Evolutionary conservation across 2,888 invertebrate genomes (phyloP).

Genomic region (Nomada flava): DNA sequence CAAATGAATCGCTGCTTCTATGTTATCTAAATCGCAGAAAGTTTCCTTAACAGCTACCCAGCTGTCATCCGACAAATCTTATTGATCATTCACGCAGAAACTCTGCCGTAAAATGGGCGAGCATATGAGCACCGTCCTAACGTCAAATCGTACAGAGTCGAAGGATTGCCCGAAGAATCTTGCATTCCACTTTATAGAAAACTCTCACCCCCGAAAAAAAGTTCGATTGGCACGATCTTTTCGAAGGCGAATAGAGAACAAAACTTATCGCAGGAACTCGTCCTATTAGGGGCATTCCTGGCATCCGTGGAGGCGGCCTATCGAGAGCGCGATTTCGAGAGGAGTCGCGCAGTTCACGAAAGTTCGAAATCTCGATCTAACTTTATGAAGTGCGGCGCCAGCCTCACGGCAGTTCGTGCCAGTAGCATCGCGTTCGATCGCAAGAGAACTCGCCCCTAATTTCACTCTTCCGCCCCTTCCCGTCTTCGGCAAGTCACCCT

Average conservation of each 20-base stretch:
- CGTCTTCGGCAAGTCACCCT: not conserved
- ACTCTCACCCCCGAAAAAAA: constrained; percentile 21
- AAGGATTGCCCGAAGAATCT: not conserved
- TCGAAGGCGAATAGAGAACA: constrained; percentile 25
- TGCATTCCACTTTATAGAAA: not conserved
- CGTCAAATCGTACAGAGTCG: too few species aligned
- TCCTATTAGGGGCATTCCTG: constrained; percentile 64
- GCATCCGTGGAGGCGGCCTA: constrained; percentile 58
- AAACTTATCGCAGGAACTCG: constrained; percentile 38
- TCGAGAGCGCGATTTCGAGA: constrained; percentile 55
- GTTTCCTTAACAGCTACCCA: not conserved
- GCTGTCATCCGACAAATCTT: not conserved
- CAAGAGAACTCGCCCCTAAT: constrained; percentile 58
- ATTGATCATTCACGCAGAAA: not conserved
- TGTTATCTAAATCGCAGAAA: not conserved
- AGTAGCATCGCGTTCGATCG: constrained; percentile 55
- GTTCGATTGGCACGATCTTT: constrained; percentile 55
- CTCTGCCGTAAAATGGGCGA: not conserved
- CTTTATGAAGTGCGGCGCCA: constrained; percentile 73
- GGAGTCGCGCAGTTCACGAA: constrained; percentile 61
- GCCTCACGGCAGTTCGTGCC: constrained; percentile 61
- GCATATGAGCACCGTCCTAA: not conserved
- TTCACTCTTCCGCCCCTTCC: constrained; percentile 23
- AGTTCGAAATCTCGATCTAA: constrained; percentile 74
- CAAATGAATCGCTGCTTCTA: too few species aligned